phyloP scores from a whole-genome alignment of 1,140 invertebrate species.

The Orussus abietinus region DNA sequence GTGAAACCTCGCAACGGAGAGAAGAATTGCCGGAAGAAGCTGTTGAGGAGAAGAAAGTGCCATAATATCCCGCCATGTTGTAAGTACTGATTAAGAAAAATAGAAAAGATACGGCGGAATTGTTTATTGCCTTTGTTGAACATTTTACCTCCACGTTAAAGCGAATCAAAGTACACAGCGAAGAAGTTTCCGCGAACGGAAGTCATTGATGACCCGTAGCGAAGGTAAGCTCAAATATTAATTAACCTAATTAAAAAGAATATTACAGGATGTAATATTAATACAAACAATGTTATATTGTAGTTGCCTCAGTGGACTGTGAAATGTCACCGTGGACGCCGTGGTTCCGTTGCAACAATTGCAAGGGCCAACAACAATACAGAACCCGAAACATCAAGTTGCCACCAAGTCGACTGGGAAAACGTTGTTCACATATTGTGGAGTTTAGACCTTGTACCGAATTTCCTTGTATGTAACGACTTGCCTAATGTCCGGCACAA shows the following conservation, averaged over 20 bases:
- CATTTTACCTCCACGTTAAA: constrained; percentile 1
- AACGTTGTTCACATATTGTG: constrained; percentile 33
- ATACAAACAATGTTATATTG: constrained; percentile 8
- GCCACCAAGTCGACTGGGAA: constrained; percentile 31
- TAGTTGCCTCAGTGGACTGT: constrained; percentile 53
- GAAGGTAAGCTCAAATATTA: constrained; percentile 28
- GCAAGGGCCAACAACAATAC: constrained; percentile 54
- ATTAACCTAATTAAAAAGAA: too few relatives aligned
- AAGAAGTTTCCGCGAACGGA: constrained; percentile 26
- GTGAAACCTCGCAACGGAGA: constrained; percentile 64
- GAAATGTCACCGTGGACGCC: constrained; percentile 59
- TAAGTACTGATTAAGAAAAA: constrained; percentile 25
- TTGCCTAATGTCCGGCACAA: too few relatives aligned
- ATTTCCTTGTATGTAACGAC: not conserved
- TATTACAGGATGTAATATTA: constrained; percentile 4
- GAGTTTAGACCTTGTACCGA: constrained; percentile 35
- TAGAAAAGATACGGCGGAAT: constrained; percentile 8
- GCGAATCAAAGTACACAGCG: constrained; percentile 10
- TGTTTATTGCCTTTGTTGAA: constrained; percentile 5
- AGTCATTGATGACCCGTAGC: constrained; percentile 29
- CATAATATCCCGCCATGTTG: constrained; percentile 42
- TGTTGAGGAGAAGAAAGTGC: constrained; percentile 55
- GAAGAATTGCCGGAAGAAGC: constrained; percentile 62
- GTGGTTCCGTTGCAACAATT: constrained; percentile 64
- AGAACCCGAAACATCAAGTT: constrained; percentile 48